Conservation (phyloP, 2,888 invertebrate species). For the Synergus japonicus region DNA sequence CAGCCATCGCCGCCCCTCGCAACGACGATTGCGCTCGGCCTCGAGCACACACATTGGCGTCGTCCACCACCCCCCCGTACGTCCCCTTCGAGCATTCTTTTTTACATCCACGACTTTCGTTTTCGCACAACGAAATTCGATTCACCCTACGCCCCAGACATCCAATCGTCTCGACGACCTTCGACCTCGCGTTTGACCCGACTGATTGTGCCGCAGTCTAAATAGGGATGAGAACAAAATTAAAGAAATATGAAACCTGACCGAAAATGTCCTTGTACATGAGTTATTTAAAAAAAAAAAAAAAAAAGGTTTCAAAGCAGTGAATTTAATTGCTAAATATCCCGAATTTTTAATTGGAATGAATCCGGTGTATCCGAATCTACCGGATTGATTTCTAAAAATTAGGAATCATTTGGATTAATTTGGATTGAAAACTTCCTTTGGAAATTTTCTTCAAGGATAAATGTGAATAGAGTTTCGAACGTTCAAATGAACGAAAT, state of each 20-base stretch:
- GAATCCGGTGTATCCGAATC: too few species aligned
- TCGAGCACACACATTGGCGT: constrained; percentile 46
- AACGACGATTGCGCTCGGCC: constrained; percentile 54
- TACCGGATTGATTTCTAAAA: too few species aligned
- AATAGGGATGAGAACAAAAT: neutral
- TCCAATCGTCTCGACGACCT: constrained; percentile 28
- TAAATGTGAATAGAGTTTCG: too few species aligned
- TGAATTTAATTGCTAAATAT: too few species aligned
- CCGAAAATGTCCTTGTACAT: neutral
- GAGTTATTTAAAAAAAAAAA: too few species aligned
- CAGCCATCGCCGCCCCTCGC: constrained; percentile 47
- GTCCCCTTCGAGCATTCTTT: constrained; percentile 37
- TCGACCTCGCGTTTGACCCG: constrained; percentile 29
- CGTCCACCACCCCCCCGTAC: constrained; percentile 22
- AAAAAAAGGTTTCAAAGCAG: too few species aligned
- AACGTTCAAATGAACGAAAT: too few species aligned
- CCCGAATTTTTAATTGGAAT: too few species aligned
- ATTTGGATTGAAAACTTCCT: too few species aligned
- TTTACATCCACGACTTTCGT: constrained; percentile 9
- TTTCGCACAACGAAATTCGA: constrained; percentile 44
- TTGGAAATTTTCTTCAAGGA: too few species aligned
- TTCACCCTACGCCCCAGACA: constrained; percentile 26
- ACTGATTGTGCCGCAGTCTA: neutral
- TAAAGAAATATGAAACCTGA: neutral
- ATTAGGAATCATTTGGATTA: too few species aligned